Percentiles rank a stretch among this genome's conserved stretches.
Conservation (phyloP, 2,888 invertebrate species). For the Carcina quercana region DNA sequence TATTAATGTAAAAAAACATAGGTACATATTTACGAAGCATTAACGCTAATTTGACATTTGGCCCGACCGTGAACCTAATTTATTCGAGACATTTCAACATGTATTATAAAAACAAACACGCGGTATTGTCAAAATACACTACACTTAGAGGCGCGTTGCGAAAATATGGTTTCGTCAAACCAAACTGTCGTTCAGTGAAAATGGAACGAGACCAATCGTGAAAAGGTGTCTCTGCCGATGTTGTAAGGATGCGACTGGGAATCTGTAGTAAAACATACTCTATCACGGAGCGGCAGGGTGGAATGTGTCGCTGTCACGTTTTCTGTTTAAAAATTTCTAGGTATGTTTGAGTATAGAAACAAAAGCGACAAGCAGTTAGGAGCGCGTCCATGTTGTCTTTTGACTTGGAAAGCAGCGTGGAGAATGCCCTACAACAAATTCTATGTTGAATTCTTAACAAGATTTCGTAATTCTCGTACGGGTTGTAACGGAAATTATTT, state of each 20-base stretch:
- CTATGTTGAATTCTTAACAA: conserved; percentile 39
- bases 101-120: conserved; percentile 2
- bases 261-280: no score
- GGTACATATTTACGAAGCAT: no score
- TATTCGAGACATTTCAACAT: conserved; percentile 9
- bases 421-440: conserved; percentile 41
- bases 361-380: conserved; percentile 47
- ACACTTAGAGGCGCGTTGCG: conserved; percentile 31
- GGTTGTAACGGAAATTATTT: not conserved
- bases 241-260: conserved; percentile 21
- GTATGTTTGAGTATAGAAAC: conserved; percentile 28
- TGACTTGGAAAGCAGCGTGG: conserved; percentile 55
- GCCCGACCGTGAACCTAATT: conserved; percentile 20
- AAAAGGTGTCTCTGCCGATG: conserved; percentile 37
- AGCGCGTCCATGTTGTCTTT: conserved; percentile 50
- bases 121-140: conserved; percentile 9
- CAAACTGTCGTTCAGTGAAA: conserved; percentile 39
- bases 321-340: conserved; percentile 12
- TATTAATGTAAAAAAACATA: no score
- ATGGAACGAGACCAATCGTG: conserved; percentile 61
- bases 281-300: no score
- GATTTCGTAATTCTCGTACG: conserved; percentile 31
- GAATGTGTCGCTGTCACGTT: no score
- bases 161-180: conserved; percentile 38
- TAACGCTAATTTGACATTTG: conserved; percentile 8